Conservation (phyloP, 2,888 invertebrate genomes). For the Sarcophaga variegata region DNA sequence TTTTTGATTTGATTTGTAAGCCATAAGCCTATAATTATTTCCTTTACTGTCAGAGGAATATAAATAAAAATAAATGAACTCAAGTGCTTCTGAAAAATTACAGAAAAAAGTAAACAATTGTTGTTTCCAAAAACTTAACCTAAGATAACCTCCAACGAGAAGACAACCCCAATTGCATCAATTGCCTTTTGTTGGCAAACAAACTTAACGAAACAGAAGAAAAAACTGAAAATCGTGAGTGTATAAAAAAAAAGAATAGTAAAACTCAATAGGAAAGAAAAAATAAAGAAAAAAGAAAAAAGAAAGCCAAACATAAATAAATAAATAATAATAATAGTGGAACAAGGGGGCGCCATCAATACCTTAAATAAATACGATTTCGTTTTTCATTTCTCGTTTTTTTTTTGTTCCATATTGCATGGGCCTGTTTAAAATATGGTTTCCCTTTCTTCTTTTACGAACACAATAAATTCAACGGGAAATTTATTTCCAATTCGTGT, state of each 20-base stretch:
- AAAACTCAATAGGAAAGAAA: conserved; percentile 3
- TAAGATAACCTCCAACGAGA: conserved; percentile 48
- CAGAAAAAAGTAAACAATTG: conserved; percentile 5
- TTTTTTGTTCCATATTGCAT: neutral
- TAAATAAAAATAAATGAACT: conserved; percentile 12
- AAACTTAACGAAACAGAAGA: conserved; percentile 6
- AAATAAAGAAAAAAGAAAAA: conserved; percentile 13
- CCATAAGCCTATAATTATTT: neutral
- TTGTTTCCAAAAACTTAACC: conserved; percentile 38
- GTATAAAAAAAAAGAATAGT: neutral
- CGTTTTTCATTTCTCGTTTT: neutral
- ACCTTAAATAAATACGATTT: conserved; percentile 21
- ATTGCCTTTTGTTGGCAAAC: neutral
- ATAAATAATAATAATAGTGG: neutral
- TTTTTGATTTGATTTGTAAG: too few relatives aligned
- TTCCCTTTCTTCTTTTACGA: neutral
- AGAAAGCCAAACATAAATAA: conserved; percentile 5
- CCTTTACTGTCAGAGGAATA: neutral
- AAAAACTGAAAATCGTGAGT: neutral
- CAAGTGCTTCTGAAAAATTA: neutral
- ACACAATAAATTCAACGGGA: too few relatives aligned
- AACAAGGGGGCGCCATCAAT: conserved; percentile 21
- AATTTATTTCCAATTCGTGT: conserved; percentile 4
- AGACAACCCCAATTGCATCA: conserved; percentile 5
- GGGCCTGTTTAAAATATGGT: neutral